Evolutionary conservation across 2,888 invertebrate species (phyloP).

Genomic region (Tetragonula carbonaria): DNA sequence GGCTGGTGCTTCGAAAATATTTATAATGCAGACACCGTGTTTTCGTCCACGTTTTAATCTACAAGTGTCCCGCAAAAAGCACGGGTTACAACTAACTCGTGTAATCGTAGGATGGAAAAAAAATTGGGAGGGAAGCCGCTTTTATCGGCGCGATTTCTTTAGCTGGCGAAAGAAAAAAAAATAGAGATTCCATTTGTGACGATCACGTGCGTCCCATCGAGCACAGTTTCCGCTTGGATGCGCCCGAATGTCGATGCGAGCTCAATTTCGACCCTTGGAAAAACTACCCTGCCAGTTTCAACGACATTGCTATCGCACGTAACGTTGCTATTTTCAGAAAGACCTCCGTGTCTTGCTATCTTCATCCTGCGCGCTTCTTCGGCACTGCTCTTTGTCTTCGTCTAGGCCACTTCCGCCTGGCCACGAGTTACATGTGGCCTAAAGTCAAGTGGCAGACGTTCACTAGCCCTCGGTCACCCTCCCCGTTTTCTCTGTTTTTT

Average conservation of each 20-base stretch:
- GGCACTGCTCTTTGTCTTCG: conserved; percentile 26
- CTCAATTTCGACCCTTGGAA: background rate
- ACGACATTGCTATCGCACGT: background rate
- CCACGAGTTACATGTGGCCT: conserved; percentile 44
- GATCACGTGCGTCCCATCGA: conserved; percentile 31
- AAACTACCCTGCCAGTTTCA: conserved; percentile 4
- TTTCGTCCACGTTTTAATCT: conserved; percentile 12
- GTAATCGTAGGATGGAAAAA: background rate
- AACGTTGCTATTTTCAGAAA: conserved; percentile 4
- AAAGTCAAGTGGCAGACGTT: conserved; percentile 61
- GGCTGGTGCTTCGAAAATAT: conserved; percentile 18
- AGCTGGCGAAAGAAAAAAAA: background rate
- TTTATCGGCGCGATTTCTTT: conserved; percentile 13
- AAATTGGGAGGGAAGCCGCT: background rate
- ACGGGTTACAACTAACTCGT: background rate
- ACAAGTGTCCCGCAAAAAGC: conserved; percentile 7
- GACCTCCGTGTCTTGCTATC: conserved; percentile 21
- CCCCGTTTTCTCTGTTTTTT: conserved; percentile 31
- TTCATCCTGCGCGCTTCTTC: background rate
- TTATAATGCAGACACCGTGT: conserved; percentile 11
- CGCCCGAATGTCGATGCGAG: conserved; percentile 8
- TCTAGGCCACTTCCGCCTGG: conserved; percentile 35
- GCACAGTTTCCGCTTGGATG: conserved; percentile 11
- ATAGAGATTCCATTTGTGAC: background rate
- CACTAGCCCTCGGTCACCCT: conserved; percentile 23